Evolutionary conservation across 1,140 invertebrate species (phyloP).

Genomic region (Aphelenchoides avenae): DNA sequence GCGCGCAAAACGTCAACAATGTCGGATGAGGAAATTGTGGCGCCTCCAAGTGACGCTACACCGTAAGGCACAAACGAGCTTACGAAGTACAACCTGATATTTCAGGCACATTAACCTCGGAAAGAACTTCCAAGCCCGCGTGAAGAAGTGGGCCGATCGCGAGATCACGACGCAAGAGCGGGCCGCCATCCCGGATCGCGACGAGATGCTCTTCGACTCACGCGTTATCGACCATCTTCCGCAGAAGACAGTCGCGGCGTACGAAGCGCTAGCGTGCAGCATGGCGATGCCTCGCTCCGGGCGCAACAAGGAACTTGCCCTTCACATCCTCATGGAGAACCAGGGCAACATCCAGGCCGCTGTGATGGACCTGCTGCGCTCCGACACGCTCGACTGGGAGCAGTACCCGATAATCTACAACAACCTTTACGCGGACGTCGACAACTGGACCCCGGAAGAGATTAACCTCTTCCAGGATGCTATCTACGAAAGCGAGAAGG

Average conservation of each 20-base stretch:
- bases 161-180: conserved; percentile 44
- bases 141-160: conserved; percentile 57
- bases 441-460: conserved; percentile 41
- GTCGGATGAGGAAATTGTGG: conserved; percentile 14
- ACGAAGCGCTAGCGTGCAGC: conserved; percentile 75
- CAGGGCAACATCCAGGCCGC: conserved; percentile 58
- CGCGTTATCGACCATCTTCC: conserved; percentile 48
- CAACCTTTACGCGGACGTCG: conserved; percentile 63
- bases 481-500: conserved; percentile 82
- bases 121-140: conserved; percentile 74
- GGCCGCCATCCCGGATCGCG: conserved; percentile 51
- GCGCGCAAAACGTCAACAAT: conserved; percentile 24
- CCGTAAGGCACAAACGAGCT: conserved; percentile 11
- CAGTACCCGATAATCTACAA: conserved; percentile 72
- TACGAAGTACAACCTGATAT: conserved; percentile 1
- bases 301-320: conserved; percentile 85
- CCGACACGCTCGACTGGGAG: conserved; percentile 67
- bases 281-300: conserved; percentile 68
- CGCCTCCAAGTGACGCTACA: conserved; percentile 19
- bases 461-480: conserved; percentile 66
- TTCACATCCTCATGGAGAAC: conserved; percentile 72
- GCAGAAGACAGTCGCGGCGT: conserved; percentile 55
- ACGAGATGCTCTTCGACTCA: conserved; percentile 55
- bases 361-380: conserved; percentile 55
- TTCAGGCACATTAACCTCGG: conserved; percentile 79